Evolutionary conservation across 2,888 invertebrate genomes (phyloP).

Genomic region (Nemurella pictetii): DNA sequence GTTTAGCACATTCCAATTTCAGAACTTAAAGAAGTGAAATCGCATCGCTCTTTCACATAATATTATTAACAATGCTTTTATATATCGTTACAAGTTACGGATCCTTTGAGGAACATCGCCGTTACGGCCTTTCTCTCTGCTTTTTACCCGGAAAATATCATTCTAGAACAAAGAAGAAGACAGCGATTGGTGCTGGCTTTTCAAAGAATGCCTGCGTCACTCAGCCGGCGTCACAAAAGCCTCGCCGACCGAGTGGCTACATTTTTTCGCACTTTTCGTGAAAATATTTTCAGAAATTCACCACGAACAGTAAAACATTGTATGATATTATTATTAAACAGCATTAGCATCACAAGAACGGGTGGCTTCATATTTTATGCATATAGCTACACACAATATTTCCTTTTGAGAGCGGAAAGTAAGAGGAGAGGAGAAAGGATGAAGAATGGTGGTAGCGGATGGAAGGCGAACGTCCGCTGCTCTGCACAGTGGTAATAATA

Average conservation of each 20-base stretch:
- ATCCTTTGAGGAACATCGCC: neutral
- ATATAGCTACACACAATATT: conserved; percentile 18
- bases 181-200: neutral
- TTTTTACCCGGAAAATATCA: neutral
- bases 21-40: too few species aligned
- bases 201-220: neutral
- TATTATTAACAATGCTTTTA: neutral
- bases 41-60: too few species aligned
- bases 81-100: neutral
- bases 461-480: neutral
- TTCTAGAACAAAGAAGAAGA: neutral
- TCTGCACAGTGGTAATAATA: neutral
- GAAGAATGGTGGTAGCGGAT: neutral
- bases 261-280: neutral
- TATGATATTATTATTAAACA: conserved; percentile 20
- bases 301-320: conserved; percentile 8
- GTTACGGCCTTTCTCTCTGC: neutral
- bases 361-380: conserved; percentile 12
- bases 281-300: neutral
- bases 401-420: conserved; percentile 6
- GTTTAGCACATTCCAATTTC: too few species aligned
- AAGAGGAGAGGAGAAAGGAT: neutral
- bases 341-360: conserved; percentile 9
- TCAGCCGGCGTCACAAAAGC: neutral
- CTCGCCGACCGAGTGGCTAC: neutral